Base-by-base conservation (phyloP, 2,888 invertebrate genomes). In the Venusia cambrica region DNA sequence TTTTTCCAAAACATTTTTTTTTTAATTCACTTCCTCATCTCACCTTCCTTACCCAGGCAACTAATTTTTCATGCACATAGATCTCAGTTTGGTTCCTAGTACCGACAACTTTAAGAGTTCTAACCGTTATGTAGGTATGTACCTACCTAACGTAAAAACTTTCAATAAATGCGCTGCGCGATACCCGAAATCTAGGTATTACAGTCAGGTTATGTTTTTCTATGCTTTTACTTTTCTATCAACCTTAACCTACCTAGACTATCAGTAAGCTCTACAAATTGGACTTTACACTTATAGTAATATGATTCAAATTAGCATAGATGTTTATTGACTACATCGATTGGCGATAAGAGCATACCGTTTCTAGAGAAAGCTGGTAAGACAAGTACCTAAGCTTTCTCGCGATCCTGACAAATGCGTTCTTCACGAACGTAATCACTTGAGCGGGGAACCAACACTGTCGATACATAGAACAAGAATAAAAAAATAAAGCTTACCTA, bases 361-460 rank as follows among this genome's bases (percentile, higher is more conserved):
- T 80, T 55, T 80, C 79, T 46, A 70, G 65, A 41, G 81, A 60
- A 59, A 80, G 76, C 51, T 56, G 55, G 40, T 30, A 35, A 54
- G 56, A 46, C 28, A 72, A 62, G 45, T 75, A 73, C 74, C 73
- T 80, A 49, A 66, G 67, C 66, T 77, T 80, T 74, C 68, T 76
- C 65, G 58, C 47, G 43, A 79, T 50, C 63, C 48, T 73, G 50
- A 63, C 58, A 60, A 52, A 74, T 26, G 71, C 57, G 46, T 41
- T 70, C 76, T 77, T 80, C 65, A 79, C 51, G 38, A 65, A 58
- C 63, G 54, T 69, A 54, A 69, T 34, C 48, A 83, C 38, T 57
- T 65, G 63, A 54, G 52, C 70, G 57, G 60, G 54, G 53, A 57
- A 49, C 49, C 32, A 45, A 14, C 62, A 65, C 80, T 83, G 83